phyloP scores from a whole-genome alignment of 1,140 invertebrate genomes.

The Gryllus bimaculatus region DNA sequence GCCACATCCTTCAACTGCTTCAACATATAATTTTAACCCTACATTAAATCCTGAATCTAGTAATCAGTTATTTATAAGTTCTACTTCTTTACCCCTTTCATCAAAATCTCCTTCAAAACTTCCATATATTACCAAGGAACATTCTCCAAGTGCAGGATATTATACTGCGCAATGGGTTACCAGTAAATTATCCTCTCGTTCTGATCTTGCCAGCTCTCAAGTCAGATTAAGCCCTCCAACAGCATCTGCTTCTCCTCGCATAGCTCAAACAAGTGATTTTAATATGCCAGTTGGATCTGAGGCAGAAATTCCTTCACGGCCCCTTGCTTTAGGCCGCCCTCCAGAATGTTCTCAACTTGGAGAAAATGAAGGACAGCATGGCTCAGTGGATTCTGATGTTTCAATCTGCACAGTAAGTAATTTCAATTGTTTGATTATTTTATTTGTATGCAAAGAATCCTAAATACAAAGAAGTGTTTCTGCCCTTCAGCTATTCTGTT shows the following conservation, averaged over 20 bases:
- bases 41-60: constrained; percentile 7
- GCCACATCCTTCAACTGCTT: constrained; percentile 6
- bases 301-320: not conserved
- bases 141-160: not conserved
- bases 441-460: not conserved
- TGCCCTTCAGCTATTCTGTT: not conserved
- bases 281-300: not conserved
- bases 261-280: not conserved
- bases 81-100: not conserved
- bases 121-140: not conserved
- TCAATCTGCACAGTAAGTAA: not conserved
- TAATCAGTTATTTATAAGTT: not conserved
- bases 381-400: not conserved
- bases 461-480: not conserved
- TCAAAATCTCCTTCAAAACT: constrained; percentile 10
- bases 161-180: not conserved
- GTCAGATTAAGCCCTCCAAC: too few species aligned
- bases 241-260: too few species aligned
- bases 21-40: constrained; percentile 7
- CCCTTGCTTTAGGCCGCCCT: not conserved
- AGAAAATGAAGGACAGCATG: not conserved
- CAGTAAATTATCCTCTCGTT: not conserved
- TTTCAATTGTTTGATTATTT: not conserved
- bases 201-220: not conserved
- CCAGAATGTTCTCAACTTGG: constrained; percentile 6